Evolutionary conservation across 2,797 vertebrate species (phyloP).

Genomic region (Macroramphosus scolopax): DNA sequence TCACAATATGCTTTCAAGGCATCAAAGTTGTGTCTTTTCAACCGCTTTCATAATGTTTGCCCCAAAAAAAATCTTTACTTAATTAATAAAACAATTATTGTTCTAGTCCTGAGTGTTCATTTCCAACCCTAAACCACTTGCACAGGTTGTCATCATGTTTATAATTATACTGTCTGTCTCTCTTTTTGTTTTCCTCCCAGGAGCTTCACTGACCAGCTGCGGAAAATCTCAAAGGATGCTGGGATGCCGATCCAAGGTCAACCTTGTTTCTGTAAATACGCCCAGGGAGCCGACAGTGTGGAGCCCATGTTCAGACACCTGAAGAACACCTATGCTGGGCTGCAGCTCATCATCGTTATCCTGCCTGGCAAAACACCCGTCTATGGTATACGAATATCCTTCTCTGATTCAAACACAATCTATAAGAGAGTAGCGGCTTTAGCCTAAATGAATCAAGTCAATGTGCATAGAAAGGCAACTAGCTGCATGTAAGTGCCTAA

Average conservation of each 20-base stretch:
- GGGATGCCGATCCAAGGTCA: constrained; percentile 98
- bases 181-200: constrained; percentile 34
- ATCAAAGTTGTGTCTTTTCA: too few relatives aligned
- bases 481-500: too few relatives aligned
- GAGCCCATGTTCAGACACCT: constrained; percentile 98
- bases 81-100: too few relatives aligned
- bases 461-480: background rate
- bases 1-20: too few relatives aligned
- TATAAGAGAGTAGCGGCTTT: too few relatives aligned
- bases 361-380: constrained; percentile 95
- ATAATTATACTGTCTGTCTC: too few relatives aligned
- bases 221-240: constrained; percentile 97
- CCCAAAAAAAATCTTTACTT: too few relatives aligned
- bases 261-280: constrained; percentile 97
- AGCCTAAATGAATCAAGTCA: background rate
- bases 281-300: constrained; percentile 96
- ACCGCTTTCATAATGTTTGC: too few relatives aligned
- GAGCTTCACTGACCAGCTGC: constrained; percentile 87
- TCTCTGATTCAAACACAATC: background rate
- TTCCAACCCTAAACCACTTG: too few relatives aligned
- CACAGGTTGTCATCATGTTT: too few relatives aligned
- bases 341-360: constrained; percentile 97
- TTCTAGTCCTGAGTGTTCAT: too few relatives aligned
- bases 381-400: constrained; percentile 79
- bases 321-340: constrained; percentile 93